phyloP scores from a whole-genome alignment of 2,888 invertebrate genomes.

The Nephrotoma appendiculata region DNA sequence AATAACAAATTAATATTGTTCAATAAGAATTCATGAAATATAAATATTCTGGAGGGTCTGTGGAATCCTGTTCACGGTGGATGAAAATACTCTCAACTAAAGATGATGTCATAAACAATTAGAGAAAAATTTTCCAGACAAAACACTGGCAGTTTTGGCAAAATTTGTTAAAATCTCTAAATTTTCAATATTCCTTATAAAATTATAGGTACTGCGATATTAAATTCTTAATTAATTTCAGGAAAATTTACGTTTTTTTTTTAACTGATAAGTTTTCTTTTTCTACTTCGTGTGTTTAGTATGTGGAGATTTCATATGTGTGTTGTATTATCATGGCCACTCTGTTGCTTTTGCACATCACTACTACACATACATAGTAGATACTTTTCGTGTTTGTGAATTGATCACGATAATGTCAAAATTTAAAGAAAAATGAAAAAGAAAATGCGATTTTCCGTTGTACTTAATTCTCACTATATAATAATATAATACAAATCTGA shows the following conservation, averaged over 20 bases:
- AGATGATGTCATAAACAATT: background rate
- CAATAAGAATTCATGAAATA: background rate
- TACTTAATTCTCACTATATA: background rate
- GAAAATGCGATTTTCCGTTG: background rate
- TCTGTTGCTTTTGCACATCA: constrained; percentile 3
- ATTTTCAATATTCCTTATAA: background rate
- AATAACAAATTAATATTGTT: background rate
- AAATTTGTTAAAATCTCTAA: background rate
- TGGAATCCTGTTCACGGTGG: background rate
- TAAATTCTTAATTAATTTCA: background rate
- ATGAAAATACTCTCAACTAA: background rate
- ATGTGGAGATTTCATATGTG: background rate
- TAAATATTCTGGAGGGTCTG: background rate
- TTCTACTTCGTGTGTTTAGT: background rate
- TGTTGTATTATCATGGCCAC: background rate
- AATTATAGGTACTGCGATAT: background rate
- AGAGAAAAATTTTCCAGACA: background rate
- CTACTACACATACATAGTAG: background rate
- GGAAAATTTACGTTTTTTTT: background rate
- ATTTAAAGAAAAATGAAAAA: background rate
- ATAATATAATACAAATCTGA: background rate
- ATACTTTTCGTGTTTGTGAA: background rate
- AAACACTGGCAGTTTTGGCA: background rate
- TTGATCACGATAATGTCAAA: background rate
- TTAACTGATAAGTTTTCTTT: background rate